Conservation (phyloP, 2,797 vertebrate species). For the Erpetoichthys calabaricus region DNA sequence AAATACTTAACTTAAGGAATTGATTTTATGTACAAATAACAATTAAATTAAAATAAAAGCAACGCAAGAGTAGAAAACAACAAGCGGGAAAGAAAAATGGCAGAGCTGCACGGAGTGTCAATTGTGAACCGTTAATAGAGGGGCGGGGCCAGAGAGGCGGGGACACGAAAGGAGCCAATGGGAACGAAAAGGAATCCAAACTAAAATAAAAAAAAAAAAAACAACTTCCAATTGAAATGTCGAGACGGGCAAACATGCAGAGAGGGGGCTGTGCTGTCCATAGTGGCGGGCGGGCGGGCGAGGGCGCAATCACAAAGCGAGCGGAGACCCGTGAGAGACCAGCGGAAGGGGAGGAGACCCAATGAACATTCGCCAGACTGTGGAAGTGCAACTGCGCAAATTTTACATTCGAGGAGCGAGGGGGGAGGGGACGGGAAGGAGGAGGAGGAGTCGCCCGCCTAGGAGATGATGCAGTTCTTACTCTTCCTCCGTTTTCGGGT, state of each 20-base stretch:
- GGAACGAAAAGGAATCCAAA: slow-evolving; percentile 23
- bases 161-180: no score
- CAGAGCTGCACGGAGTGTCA: slow-evolving; percentile 32
- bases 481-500: slow-evolving; percentile 88
- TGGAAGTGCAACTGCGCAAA: slow-evolving; percentile 46
- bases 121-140: no score
- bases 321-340: no score
- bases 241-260: slow-evolving; percentile 37
- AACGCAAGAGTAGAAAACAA: slow-evolving; percentile 12
- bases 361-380: not conserved
- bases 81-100: slow-evolving; percentile 26
- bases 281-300: no score
- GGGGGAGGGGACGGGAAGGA: no score
- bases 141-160: no score
- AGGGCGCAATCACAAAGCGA: no score
- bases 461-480: slow-evolving; percentile 97
- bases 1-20: slow-evolving; percentile 87
- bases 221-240: slow-evolving; percentile 20
- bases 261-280: slow-evolving; percentile 37
- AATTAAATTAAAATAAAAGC: slow-evolving; percentile 38
- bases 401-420: slow-evolving; percentile 48
- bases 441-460: slow-evolving; percentile 25
- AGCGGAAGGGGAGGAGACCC: not conserved
- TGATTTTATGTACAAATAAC: slow-evolving; percentile 55
- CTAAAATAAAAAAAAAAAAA: slow-evolving; percentile 1